Base-by-base conservation (phyloP, 2,797 vertebrate species). In the Neosalanx taihuensis region DNA sequence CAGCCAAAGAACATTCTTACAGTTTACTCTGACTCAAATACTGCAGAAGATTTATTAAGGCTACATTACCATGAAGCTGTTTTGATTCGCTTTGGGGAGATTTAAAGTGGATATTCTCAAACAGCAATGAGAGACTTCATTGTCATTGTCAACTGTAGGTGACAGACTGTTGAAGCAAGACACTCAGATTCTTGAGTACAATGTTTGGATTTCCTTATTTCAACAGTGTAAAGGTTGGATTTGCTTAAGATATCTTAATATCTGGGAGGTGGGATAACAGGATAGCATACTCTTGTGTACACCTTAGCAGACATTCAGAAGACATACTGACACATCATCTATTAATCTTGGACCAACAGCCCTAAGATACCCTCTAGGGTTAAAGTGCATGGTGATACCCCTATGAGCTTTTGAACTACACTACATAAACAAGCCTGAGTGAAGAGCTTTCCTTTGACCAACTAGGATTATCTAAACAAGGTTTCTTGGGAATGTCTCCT, bases 221-320 rank as follows among this genome's bases (percentile, higher is more conserved):
- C 4, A 46, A 60, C 5, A 69, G 79, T 76, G 56, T 61, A 82
- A 87, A 86, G 85, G 83, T 84, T 49, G 12, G 3, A 13, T 18
- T 12, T 15, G 13, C 4, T 59, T 20, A 60, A 15, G 4, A 41
- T 31, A 1, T n/a, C 20, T n/a, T 3, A 15, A 6, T 35, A 59
- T 67, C 53, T 60, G 46, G 41, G 46, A 17, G 31, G 4, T 51
- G 5, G 15, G 60, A 67, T 69, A 26, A 72, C 17, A 71, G 64
- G 33, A 64, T 33, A 51, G 56, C 53, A 65, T 3, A 20, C 35
- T 10, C 30, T 35, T 7, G 1, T 46, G 26, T 59, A 66, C 20
- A 13, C 35, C 20, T 5, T 9, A 1, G 10, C 9, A 20, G 7
- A 12, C 20, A 12, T 3, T 5, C 13, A 29, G 13, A 5, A 6